A percentile compares a stretch with the other conserved stretches of the same genome.
Conservation (phyloP, 2,888 invertebrate species). For the Lathronympha strigana region DNA sequence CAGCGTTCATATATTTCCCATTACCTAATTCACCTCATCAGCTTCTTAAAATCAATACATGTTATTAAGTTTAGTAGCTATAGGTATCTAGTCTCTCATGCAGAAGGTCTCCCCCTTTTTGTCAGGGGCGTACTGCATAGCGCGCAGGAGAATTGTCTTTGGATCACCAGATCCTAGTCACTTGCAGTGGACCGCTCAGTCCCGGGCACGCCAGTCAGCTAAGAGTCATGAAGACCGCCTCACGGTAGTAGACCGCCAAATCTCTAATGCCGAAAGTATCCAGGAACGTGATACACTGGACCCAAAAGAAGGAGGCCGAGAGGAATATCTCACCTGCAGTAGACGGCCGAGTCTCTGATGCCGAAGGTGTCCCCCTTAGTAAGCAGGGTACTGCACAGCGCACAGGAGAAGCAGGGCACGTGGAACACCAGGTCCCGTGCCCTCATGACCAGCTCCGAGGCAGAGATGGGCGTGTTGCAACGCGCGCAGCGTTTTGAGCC, state of each 20-base stretch:
- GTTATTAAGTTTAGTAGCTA: no score
- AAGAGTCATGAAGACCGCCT: no score
- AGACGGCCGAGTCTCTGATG: constrained; percentile 93
- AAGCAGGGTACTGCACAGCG: constrained; percentile 92
- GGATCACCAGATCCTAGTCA: constrained; percentile 50
- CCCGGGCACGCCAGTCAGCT: no score
- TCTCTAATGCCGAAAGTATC: constrained; percentile 97
- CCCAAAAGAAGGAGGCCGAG: constrained; percentile 97
- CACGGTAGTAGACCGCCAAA: constrained; percentile 75
- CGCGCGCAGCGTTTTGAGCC: constrained; percentile 94
- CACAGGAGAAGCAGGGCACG: constrained; percentile 97
- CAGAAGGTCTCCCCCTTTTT: no score
- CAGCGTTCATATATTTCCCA: no score
- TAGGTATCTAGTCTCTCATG: no score
- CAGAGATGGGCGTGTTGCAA: constrained; percentile 94
- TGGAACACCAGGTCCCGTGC: constrained; percentile 97
- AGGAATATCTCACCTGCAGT: constrained; percentile 94
- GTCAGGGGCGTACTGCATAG: no score
- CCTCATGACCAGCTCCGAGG: constrained; percentile 97
- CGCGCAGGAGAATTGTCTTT: no score
- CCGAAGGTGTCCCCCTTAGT: constrained; percentile 98
- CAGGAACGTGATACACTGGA: constrained; percentile 94
- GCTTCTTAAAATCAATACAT: no score
- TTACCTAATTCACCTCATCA: no score
- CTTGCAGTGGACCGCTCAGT: no score